These are phyloP conservation scores for Malurus leucopterus DNA, from an alignment of 2,797 vertebrate genomes.

Conservation along the genomic window DNA sequence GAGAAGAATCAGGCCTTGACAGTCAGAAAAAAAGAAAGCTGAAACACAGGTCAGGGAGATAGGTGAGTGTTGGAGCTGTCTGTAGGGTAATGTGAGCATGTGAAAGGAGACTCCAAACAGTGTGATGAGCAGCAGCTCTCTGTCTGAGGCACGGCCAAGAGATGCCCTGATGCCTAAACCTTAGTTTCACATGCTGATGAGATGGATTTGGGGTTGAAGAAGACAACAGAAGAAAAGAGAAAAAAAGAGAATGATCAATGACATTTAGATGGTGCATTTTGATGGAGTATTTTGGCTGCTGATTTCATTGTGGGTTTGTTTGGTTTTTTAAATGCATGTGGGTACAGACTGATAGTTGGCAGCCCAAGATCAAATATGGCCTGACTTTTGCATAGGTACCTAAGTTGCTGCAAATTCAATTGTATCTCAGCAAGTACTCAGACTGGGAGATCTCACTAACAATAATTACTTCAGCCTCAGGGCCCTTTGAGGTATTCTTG, in stretches of 20 bases:
- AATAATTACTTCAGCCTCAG: not conserved
- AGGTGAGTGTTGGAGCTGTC: not conserved
- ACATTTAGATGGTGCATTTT: not conserved
- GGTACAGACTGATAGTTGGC: not conserved
- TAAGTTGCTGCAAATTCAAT: not conserved
- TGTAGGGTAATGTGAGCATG: accelerated
- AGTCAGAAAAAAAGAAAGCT: not conserved
- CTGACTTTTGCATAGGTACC: not conserved
- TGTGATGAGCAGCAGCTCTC: not conserved
- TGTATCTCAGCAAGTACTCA: not conserved
- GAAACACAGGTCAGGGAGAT: not conserved
- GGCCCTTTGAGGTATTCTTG: not conserved
- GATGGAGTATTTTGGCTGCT: not conserved
- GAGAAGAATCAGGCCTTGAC: not conserved
- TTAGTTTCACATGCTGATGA: not conserved
- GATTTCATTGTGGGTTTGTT: not conserved
- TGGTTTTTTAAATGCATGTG: not conserved
- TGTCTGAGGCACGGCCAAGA: not conserved
- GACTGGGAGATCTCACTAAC: not conserved
- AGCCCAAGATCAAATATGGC: not conserved
- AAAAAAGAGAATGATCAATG: not conserved
- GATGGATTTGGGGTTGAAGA: not conserved
- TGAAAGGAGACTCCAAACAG: not conserved
- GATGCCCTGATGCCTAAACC: not conserved
- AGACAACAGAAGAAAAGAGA: not conserved